Conservation (phyloP, 2,113 vertebrate genomes). For the Eulemur rufifrons region DNA sequence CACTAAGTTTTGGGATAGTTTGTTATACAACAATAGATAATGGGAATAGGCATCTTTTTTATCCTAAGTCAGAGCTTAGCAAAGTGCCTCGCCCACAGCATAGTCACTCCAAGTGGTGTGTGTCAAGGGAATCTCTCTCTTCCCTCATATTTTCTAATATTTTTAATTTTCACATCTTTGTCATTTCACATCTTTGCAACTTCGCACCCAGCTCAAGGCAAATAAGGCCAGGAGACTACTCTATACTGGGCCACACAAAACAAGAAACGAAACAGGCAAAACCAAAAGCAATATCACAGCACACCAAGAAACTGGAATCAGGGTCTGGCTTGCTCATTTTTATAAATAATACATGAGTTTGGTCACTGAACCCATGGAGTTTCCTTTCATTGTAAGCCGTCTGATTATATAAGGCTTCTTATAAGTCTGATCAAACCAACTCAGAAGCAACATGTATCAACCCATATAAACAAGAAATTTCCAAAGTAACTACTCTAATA, state of each 20-base stretch:
- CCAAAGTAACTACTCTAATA: conserved; percentile 45
- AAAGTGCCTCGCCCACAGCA: background rate
- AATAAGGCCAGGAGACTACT: conserved; percentile 42
- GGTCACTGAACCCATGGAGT: conserved; percentile 69
- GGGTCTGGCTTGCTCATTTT: conserved; percentile 54
- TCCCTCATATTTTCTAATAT: background rate
- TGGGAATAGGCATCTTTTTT: background rate
- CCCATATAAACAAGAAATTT: conserved; percentile 39
- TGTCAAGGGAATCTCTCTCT: background rate
- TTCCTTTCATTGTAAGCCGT: conserved; percentile 69
- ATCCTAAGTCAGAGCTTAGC: background rate
- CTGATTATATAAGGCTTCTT: conserved; percentile 64
- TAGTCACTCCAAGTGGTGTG: background rate
- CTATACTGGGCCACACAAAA: conserved; percentile 18
- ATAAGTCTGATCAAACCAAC: conserved; percentile 51
- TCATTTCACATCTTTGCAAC: background rate
- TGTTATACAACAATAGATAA: background rate
- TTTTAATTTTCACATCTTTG: background rate
- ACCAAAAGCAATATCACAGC: conserved; percentile 55
- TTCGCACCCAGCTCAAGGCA: background rate
- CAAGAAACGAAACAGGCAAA: conserved; percentile 47
- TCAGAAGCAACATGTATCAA: conserved; percentile 40
- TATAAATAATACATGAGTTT: conserved; percentile 75
- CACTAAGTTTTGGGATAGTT: background rate
- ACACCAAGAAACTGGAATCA: conserved; percentile 67